phyloP scores from a whole-genome alignment of 2,113 vertebrate species.

The Crotalus helleri region DNA sequence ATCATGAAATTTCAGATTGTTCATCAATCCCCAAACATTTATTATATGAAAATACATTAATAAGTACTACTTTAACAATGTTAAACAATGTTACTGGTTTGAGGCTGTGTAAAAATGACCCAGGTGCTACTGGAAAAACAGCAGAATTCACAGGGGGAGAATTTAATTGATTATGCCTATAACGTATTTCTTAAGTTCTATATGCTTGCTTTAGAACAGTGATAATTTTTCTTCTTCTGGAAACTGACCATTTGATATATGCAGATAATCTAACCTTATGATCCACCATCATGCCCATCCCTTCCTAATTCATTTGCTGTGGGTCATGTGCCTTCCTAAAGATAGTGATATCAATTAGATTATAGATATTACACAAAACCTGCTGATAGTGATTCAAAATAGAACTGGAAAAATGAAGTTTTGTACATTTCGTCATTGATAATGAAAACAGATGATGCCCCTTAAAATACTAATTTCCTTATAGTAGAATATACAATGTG shows the following conservation, averaged over 20 bases:
- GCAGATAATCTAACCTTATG: slow-evolving; percentile 27
- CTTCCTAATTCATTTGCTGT: slow-evolving; percentile 58
- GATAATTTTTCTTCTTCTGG: slow-evolving; percentile 12
- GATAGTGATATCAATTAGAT: slow-evolving; percentile 13
- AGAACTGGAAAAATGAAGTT: not conserved
- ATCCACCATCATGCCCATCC: slow-evolving; percentile 34
- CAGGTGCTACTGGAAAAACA: not conserved
- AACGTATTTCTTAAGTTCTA: slow-evolving; percentile 3
- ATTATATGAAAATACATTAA: not conserved
- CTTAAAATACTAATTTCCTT: not conserved
- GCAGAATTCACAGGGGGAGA: not conserved
- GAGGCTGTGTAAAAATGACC: not conserved
- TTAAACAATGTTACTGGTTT: not conserved
- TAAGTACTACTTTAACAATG: not conserved
- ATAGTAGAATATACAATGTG: not conserved
- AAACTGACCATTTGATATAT: slow-evolving; percentile 31
- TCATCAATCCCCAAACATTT: not conserved
- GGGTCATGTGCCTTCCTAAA: slow-evolving; percentile 17
- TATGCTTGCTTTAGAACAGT: slow-evolving; percentile 51
- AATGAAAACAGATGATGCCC: not conserved
- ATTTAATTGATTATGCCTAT: slow-evolving; percentile 21
- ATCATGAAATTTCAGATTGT: not conserved
- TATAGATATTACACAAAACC: slow-evolving; percentile 27
- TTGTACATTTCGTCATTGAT: not conserved
- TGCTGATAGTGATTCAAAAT: not conserved